Conservation (phyloP, 2,888 invertebrate species). For the Agapostemon virescens region DNA sequence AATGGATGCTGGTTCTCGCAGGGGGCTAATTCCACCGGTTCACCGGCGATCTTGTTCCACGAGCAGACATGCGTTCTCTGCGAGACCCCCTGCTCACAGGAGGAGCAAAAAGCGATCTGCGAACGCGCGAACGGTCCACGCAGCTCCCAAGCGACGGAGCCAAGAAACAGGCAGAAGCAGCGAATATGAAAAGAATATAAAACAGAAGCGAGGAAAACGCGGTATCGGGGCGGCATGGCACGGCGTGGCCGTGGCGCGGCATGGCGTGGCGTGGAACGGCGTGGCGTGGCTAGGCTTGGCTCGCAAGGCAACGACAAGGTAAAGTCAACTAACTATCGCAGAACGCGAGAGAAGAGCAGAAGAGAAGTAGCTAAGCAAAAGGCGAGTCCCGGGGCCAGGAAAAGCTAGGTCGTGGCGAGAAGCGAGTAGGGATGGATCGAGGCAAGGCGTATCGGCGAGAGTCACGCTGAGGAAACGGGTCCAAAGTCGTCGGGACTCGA, state of each 20-base stretch:
- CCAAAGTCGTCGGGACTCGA: conserved; percentile 65
- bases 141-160: background rate
- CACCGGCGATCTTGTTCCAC: background rate
- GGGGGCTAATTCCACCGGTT: background rate
- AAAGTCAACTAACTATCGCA: background rate
- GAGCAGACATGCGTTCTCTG: background rate
- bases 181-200: conserved; percentile 54
- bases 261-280: too few species aligned
- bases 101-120: conserved; percentile 1
- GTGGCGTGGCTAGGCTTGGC: background rate
- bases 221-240: background rate
- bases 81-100: background rate
- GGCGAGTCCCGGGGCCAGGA: conserved; percentile 39
- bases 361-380: conserved; percentile 50
- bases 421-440: conserved; percentile 54
- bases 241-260: background rate
- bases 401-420: conserved; percentile 52
- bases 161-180: background rate
- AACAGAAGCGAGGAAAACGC: conserved; percentile 55
- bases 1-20: background rate
- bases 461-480: conserved; percentile 69
- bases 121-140: background rate
- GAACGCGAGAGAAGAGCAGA: conserved; percentile 30
- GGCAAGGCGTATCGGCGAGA: conserved; percentile 65
- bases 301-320: conserved; percentile 66